Evolutionary conservation across 2,888 invertebrate genomes (phyloP).

Genomic region (Drosophila rellima): DNA sequence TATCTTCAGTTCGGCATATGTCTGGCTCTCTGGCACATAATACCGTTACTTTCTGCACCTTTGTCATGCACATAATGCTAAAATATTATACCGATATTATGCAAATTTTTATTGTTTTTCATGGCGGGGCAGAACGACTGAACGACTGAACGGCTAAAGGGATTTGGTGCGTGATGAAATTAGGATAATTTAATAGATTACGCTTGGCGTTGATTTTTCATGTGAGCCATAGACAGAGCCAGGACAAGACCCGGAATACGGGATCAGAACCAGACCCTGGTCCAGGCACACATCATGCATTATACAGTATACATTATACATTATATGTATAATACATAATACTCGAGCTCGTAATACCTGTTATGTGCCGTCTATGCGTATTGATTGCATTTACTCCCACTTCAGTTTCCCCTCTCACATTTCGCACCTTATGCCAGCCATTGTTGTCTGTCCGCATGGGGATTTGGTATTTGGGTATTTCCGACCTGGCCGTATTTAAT

Average conservation of each 20-base stretch:
- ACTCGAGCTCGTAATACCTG: conserved; percentile 64
- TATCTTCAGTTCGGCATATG: conserved; percentile 19
- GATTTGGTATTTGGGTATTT: conserved; percentile 62
- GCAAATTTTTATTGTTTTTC: conserved; percentile 83
- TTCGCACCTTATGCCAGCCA: conserved; percentile 49
- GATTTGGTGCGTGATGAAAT: conserved; percentile 81
- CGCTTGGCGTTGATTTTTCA: conserved; percentile 77
- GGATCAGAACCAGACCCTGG: neutral
- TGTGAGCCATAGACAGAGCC: conserved; percentile 21
- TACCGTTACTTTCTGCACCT: conserved; percentile 74
- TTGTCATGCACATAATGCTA: conserved; percentile 76
- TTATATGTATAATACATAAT: conserved; percentile 29
- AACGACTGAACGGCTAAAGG: conserved; percentile 63
- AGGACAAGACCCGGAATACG: neutral
- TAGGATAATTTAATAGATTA: conserved; percentile 82
- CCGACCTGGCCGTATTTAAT: conserved; percentile 39
- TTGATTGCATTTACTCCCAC: conserved; percentile 73
- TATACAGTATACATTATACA: conserved; percentile 22
- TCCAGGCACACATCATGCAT: conserved; percentile 48
- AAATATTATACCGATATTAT: conserved; percentile 84
- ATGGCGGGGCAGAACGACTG: conserved; percentile 42
- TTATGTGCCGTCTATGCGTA: conserved; percentile 74
- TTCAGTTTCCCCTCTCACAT: neutral
- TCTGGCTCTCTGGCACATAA: conserved; percentile 53
- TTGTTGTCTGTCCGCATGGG: conserved; percentile 69